Conservation (phyloP, 2,888 invertebrate genomes). For the Halictus quadricinctus region DNA sequence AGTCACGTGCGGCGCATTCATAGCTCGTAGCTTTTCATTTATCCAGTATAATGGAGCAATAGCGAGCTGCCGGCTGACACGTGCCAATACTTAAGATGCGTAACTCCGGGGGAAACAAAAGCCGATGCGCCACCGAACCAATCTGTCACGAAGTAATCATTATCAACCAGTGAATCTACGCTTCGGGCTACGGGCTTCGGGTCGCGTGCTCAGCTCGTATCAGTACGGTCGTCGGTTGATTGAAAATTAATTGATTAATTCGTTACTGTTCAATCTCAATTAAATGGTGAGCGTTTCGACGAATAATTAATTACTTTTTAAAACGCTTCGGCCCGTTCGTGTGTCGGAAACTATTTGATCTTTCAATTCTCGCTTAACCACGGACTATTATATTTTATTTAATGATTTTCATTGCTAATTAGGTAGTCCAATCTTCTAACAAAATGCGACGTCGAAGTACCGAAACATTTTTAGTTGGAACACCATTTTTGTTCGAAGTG, state of each 20-base stretch:
- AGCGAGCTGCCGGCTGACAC: conserved; percentile 41
- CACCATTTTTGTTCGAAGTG: neutral
- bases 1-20: conserved; percentile 60
- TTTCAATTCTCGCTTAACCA: neutral
- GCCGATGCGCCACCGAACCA: neutral
- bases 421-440: neutral
- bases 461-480: neutral
- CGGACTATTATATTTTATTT: neutral
- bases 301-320: neutral
- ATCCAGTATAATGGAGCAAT: conserved; percentile 53
- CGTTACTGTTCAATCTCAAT: neutral
- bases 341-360: neutral
- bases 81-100: conserved; percentile 35
- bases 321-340: neutral
- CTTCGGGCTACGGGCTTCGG: neutral
- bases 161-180: neutral
- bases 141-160: conserved; percentile 7
- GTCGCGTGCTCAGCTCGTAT: neutral
- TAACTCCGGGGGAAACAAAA: conserved; percentile 19
- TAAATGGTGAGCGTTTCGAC: neutral
- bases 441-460: neutral
- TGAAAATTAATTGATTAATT: conserved; percentile 7
- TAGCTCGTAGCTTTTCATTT: conserved; percentile 62
- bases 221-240: neutral
- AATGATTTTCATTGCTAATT: neutral